phyloP scores from a whole-genome alignment of 2,113 vertebrate genomes.

The Brevimyrus niger region DNA sequence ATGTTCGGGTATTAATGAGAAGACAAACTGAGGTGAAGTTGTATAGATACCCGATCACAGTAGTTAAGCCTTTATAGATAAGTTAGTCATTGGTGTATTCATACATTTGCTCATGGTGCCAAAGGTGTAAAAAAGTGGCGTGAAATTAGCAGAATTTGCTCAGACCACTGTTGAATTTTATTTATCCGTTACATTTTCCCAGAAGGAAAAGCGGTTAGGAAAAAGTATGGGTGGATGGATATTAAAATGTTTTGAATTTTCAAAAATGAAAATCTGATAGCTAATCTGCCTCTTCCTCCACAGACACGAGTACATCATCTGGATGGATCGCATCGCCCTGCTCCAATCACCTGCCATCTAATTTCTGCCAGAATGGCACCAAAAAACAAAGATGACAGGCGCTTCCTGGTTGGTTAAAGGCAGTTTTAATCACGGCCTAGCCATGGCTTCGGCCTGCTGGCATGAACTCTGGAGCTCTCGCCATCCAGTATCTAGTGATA shows the following conservation, averaged over 20 bases:
- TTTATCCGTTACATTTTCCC: background rate
- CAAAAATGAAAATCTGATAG: background rate
- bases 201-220: no score
- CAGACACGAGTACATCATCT: background rate
- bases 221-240: background rate
- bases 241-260: background rate
- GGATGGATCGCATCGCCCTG: no score
- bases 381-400: background rate
- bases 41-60: background rate
- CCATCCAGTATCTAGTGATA: background rate
- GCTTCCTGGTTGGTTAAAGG: background rate
- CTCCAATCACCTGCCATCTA: background rate
- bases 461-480: background rate
- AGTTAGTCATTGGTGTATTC: background rate
- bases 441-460: background rate
- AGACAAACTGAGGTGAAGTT: background rate
- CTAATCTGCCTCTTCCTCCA: background rate
- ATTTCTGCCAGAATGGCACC: background rate
- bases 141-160: background rate
- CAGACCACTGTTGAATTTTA: background rate
- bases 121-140: background rate
- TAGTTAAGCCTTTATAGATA: background rate
- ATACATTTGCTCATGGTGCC: background rate
- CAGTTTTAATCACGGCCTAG: background rate
- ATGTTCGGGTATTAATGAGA: background rate